phyloP scores from a whole-genome alignment of 2,888 invertebrate genomes.

The Dolichopus griseipennis region DNA sequence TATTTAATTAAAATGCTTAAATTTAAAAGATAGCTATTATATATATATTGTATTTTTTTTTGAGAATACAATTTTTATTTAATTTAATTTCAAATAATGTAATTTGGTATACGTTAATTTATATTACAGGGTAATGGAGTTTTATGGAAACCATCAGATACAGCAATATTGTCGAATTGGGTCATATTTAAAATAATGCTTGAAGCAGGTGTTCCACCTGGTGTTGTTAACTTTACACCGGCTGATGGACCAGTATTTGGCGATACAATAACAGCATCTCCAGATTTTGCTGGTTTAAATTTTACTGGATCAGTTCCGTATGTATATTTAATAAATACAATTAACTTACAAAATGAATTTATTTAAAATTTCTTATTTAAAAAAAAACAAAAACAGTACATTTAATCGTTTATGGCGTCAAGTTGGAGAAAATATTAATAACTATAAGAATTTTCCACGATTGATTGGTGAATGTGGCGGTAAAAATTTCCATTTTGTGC shows the following conservation, averaged over 20 bases:
- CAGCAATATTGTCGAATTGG: slow-evolving; percentile 91
- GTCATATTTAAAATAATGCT: slow-evolving; percentile 80
- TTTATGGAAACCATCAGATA: slow-evolving; percentile 97
- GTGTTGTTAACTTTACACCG: slow-evolving; percentile 94
- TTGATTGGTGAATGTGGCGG: slow-evolving; percentile 95
- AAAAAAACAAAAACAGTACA: slow-evolving; percentile 43
- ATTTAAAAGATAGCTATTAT: no score
- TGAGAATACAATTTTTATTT: no score
- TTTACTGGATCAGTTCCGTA: slow-evolving; percentile 89
- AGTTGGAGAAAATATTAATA: slow-evolving; percentile 74
- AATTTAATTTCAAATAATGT: no score
- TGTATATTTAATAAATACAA: not conserved
- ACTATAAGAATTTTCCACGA: slow-evolving; percentile 80
- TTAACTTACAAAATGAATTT: no score
- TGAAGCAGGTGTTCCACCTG: slow-evolving; percentile 91
- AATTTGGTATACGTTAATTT: no score
- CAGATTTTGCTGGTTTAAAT: slow-evolving; percentile 82
- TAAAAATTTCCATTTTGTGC: slow-evolving; percentile 96
- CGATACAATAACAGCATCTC: slow-evolving; percentile 68
- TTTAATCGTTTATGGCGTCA: slow-evolving; percentile 85
- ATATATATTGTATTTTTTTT: no score
- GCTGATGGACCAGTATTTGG: slow-evolving; percentile 90
- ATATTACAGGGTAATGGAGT: slow-evolving; percentile 65
- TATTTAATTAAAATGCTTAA: no score
- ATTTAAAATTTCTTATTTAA: not conserved